Evolutionary conservation across 1,140 invertebrate genomes (phyloP).

Genomic region (Stratiolaelaps scimitus): DNA sequence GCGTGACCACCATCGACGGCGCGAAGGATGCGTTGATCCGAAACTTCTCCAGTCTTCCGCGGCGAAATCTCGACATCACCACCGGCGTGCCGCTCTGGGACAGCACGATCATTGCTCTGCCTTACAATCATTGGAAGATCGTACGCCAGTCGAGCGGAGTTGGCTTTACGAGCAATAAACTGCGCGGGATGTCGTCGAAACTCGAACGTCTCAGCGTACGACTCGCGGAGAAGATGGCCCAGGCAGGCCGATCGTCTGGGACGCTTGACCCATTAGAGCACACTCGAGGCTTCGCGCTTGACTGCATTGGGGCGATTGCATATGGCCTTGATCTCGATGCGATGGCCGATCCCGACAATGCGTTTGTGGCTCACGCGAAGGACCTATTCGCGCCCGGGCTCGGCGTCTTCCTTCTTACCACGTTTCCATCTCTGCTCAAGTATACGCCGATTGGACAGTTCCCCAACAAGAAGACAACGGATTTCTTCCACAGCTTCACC

Average conservation of each 20-base stretch:
- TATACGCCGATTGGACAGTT: background rate
- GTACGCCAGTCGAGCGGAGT: background rate
- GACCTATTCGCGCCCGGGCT: background rate
- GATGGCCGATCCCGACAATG: background rate
- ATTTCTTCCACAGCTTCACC: background rate
- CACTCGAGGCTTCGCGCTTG: no score
- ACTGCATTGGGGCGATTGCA: no score
- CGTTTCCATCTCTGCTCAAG: background rate
- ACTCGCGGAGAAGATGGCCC: background rate
- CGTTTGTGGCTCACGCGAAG: background rate
- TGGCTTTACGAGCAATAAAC: background rate
- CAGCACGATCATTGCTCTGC: background rate
- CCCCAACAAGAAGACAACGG: background rate
- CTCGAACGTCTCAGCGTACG: background rate
- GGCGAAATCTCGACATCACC: background rate
- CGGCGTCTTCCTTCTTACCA: background rate
- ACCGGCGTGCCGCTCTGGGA: background rate
- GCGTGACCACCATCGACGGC: background rate
- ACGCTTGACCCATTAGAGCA: no score
- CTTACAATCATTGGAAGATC: background rate
- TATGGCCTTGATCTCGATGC: constrained; percentile 7
- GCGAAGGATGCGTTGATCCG: background rate
- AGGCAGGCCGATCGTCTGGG: no score
- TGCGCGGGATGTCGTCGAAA: background rate
- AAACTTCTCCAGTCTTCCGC: background rate